phyloP scores from a whole-genome alignment of 2,888 invertebrate species.

The Cyclophora punctaria region DNA sequence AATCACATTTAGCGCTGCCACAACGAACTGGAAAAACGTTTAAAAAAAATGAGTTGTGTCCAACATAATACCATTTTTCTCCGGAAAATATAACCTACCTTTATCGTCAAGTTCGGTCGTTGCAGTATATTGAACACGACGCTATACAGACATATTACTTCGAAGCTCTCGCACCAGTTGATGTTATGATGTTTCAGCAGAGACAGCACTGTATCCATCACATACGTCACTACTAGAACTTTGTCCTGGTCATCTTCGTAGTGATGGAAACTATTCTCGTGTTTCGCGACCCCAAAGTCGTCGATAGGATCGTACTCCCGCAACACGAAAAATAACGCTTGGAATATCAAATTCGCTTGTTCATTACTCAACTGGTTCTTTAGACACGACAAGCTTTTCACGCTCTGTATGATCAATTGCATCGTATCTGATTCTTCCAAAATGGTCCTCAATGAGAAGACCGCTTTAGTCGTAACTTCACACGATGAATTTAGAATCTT shows the following conservation, averaged over 20 bases:
- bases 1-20: conserved; percentile 81
- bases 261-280: conserved; percentile 18
- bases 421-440: conserved; percentile 57
- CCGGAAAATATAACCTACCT: conserved; percentile 34
- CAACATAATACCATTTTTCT: no score
- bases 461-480: conserved; percentile 77
- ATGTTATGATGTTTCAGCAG: conserved; percentile 81
- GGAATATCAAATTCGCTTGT: conserved; percentile 78
- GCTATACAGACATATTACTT: conserved; percentile 79
- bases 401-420: conserved; percentile 63
- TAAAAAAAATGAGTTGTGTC: not conserved
- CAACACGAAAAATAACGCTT: conserved; percentile 76
- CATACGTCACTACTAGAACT: conserved; percentile 74
- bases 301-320: conserved; percentile 66
- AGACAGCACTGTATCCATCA: conserved; percentile 78
- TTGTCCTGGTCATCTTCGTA: conserved; percentile 46
- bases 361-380: conserved; percentile 75
- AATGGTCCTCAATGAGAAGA: conserved; percentile 75
- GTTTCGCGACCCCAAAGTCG: conserved; percentile 28
- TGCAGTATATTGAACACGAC: conserved; percentile 54
- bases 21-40: conserved; percentile 74
- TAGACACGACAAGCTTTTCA: conserved; percentile 74
- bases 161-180: conserved; percentile 85
- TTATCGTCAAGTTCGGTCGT: conserved; percentile 49
- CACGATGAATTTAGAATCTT: conserved; percentile 78